These are phyloP conservation scores for Drosophila monieri DNA, from an alignment of 2,888 invertebrate species.

Conservation along the genomic window DNA sequence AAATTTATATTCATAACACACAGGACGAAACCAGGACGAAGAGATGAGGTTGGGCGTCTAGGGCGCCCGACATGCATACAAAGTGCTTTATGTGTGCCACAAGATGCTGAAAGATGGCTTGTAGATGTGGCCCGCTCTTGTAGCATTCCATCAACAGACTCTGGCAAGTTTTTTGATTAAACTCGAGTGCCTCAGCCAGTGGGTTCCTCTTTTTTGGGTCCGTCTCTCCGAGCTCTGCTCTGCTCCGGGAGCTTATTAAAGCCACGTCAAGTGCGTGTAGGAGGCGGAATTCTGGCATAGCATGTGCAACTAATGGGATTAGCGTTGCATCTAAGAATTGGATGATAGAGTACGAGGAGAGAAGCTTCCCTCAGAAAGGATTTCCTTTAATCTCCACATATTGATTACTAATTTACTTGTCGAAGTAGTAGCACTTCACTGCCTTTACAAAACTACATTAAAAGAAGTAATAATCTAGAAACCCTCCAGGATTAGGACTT, in stretches of 20 bases:
- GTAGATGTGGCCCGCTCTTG: conserved; percentile 37
- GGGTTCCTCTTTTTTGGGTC: conserved; percentile 34
- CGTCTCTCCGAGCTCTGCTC: conserved; percentile 3
- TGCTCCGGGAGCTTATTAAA: conserved; percentile 53
- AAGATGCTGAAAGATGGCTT: conserved; percentile 52
- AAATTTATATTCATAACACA: conserved; percentile 79
- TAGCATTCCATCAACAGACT: conserved; percentile 64
- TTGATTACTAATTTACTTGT: conserved; percentile 73
- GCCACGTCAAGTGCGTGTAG: conserved; percentile 48
- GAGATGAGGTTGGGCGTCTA: conserved; percentile 19
- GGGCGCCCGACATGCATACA: conserved; percentile 70
- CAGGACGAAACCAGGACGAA: conserved; percentile 48
- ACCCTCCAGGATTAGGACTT: background rate
- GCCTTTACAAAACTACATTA: conserved; percentile 44
- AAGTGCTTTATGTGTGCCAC: conserved; percentile 73
- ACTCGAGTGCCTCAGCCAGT: conserved; percentile 40
- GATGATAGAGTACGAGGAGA: background rate
- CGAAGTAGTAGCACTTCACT: conserved; percentile 24
- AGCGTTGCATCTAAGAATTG: conserved; percentile 34
- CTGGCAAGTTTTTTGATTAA: conserved; percentile 75
- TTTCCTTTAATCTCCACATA: conserved; percentile 45
- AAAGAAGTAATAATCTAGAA: background rate
- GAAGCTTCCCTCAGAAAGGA: background rate
- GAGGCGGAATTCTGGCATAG: conserved; percentile 31
- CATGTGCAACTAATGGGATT: conserved; percentile 60